Base-by-base conservation (phyloP, 1,140 invertebrate species). In the Drosophila pruinosa region DNA sequence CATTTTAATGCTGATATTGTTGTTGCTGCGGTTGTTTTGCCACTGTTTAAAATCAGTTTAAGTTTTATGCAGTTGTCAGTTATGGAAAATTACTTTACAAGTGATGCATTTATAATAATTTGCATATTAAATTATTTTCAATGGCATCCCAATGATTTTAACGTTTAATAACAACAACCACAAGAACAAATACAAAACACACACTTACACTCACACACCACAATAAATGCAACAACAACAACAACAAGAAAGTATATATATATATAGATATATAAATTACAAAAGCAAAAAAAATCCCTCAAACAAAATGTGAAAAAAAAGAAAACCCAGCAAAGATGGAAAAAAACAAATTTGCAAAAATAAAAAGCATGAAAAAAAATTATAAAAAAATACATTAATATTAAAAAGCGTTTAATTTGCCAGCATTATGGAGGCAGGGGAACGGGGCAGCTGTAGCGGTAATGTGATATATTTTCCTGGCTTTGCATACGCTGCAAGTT, bases 121-220 rank as follows among this genome's bases (percentile, higher is more conserved):
- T 86, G 82, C 77, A 88, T 86, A 86, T 88, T 81, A 88, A 86
- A 86, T 86, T 81, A 77, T 88, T 72, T 81, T 74, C 73, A 88
- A 77, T 81, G 50, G 59, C 68, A 69, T 67, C 48, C 75, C 78
- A 81, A 86, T 86, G 81, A 86, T 88, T 88, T 88, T 41, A 47
- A 50, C 58, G 59, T 57, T 64, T 22, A 71, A 22, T 59, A 50
- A 65, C 54, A 67, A 59, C 43, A 54, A 58, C 47, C 3, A 56
- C 57, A 63, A 61, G 38, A 22, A 36, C 17, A 67, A 22, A 61
- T 24, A 53, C 36, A 10, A 22, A 48, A 54, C 45, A 45, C 28
- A 53, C 38, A 63, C 41, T 10, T 12, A 63, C 36, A 59, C 57
- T 31, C 15, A 39, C 14, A 62, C 21, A 50, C 43, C 21, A 65